phyloP scores from a whole-genome alignment of 2,113 vertebrate species.

The Condylura cristata region DNA sequence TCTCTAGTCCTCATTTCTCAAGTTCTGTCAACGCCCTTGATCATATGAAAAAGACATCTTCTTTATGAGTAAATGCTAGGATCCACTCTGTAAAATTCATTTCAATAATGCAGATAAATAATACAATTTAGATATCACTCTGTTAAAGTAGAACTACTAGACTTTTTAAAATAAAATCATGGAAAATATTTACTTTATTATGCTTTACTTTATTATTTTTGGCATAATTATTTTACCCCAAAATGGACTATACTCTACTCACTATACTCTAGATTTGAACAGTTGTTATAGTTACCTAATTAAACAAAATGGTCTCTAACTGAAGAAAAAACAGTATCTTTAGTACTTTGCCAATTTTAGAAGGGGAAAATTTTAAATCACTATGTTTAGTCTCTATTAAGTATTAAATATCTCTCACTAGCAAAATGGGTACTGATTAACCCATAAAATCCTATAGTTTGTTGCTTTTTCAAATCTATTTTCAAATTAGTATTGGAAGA shows the following conservation, averaged over 20 bases:
- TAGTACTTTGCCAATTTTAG: slow-evolving; percentile 43
- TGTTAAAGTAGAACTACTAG: slow-evolving; percentile 5
- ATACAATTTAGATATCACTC: background rate
- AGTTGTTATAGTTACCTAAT: background rate
- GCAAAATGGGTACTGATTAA: slow-evolving; percentile 70
- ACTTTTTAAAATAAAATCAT: background rate
- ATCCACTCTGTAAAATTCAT: slow-evolving; percentile 15
- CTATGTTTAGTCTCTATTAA: slow-evolving; percentile 44
- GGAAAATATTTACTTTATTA: slow-evolving; percentile 14
- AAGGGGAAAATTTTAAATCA: slow-evolving; percentile 65
- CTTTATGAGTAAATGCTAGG: background rate
- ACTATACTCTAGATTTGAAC: background rate
- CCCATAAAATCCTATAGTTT: slow-evolving; percentile 62
- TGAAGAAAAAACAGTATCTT: slow-evolving; percentile 28
- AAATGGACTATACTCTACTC: background rate
- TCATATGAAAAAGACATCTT: background rate
- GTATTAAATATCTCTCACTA: slow-evolving; percentile 36
- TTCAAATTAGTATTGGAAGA: slow-evolving; percentile 68
- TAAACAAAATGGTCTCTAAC: slow-evolving; percentile 11
- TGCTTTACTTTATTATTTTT: background rate
- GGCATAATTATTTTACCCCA: background rate
- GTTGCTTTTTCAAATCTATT: slow-evolving; percentile 78
- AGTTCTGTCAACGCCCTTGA: slow-evolving; percentile 4
- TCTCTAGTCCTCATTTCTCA: background rate
- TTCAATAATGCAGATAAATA: background rate